phyloP scores from a whole-genome alignment of 2,888 invertebrate genomes.

The Agriopis leucophaearia region DNA sequence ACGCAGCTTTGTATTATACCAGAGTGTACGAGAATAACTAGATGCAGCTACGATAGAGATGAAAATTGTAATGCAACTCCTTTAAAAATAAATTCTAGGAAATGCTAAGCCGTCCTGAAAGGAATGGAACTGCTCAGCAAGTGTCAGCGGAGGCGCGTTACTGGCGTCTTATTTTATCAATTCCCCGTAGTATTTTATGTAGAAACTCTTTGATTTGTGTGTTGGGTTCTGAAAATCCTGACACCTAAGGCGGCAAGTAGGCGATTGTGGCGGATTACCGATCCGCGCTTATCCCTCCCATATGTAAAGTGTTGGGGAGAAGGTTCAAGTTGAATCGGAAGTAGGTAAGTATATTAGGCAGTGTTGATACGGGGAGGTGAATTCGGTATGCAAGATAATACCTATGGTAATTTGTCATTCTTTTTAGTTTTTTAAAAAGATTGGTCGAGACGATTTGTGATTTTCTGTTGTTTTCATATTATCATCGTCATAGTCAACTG shows the following conservation, averaged over 20 bases:
- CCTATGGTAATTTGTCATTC: background rate
- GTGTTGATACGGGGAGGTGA: background rate
- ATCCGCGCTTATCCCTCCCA: conserved; percentile 39
- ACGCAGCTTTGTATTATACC: conserved; percentile 10
- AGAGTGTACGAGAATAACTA: conserved; percentile 5
- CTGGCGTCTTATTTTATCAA: conserved; percentile 37
- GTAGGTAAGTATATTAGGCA: background rate
- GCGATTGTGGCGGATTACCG: conserved; percentile 49
- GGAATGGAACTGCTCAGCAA: conserved; percentile 7
- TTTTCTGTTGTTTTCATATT: background rate
- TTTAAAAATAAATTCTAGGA: conserved; percentile 12
- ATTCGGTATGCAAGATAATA: no score
- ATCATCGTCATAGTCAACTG: no score
- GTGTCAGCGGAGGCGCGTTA: background rate
- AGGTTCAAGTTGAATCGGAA: background rate
- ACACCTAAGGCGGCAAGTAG: conserved; percentile 35
- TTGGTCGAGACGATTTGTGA: background rate
- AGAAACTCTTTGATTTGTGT: conserved; percentile 46
- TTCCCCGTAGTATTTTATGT: conserved; percentile 38
- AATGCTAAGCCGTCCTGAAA: conserved; percentile 20
- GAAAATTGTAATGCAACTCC: conserved; percentile 11
- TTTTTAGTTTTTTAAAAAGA: background rate
- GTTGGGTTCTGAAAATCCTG: conserved; percentile 40
- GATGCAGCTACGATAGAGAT: conserved; percentile 11
- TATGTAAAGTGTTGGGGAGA: conserved; percentile 10